Evolutionary conservation across 2,797 vertebrate species (phyloP).

Genomic region (Psittacula echo): DNA sequence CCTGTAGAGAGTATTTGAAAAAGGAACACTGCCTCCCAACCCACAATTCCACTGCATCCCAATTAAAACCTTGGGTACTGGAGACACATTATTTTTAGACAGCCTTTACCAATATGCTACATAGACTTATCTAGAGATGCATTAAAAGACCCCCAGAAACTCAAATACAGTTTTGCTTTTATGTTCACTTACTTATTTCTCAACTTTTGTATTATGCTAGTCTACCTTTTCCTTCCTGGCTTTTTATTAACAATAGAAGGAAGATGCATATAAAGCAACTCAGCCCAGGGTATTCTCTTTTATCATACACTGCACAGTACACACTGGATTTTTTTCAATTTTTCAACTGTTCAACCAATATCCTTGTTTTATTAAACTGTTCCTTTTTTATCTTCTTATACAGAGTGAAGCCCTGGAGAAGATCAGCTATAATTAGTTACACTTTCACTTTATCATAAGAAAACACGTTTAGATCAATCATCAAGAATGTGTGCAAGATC

Average conservation of each 20-base stretch:
- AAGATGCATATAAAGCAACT: not conserved
- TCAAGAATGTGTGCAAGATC: not conserved
- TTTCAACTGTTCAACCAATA: not conserved
- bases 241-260: not conserved
- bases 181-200: not conserved
- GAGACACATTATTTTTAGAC: not conserved
- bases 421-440: not conserved
- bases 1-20: not conserved
- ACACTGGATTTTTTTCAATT: not conserved
- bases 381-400: not conserved
- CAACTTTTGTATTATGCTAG: not conserved
- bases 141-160: not conserved
- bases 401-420: not conserved
- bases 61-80: not conserved
- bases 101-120: not conserved
- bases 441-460: not conserved
- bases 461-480: not conserved
- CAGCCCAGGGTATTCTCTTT: not conserved
- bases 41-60: not conserved
- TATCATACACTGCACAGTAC: not conserved
- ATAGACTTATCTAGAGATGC: not conserved
- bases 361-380: not conserved
- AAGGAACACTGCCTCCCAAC: not conserved
- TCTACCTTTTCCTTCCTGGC: not conserved
- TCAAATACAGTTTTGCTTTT: not conserved